These are phyloP conservation scores for Zygaena filipendulae DNA, from an alignment of 2,888 invertebrate species.

Conservation along the genomic window DNA sequence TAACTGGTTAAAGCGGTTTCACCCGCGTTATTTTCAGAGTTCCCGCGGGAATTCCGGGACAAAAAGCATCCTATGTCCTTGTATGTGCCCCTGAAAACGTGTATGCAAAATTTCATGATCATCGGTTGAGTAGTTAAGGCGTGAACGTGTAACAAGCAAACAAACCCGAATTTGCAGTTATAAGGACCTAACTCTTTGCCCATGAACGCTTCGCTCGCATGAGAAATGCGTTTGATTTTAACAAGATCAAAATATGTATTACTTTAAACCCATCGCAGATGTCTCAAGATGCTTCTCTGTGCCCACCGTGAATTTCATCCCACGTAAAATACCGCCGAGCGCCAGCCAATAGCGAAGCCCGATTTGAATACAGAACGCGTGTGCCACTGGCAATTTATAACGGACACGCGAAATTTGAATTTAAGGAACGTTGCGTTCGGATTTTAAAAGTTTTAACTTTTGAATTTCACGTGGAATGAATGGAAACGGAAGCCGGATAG, in stretches of 20 bases:
- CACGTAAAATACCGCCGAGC: constrained; percentile 34
- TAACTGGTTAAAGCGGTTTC: no score
- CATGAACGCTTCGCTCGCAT: neutral
- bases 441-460: constrained; percentile 12
- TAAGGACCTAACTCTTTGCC: no score
- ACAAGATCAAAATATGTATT: constrained; percentile 65
- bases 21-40: no score
- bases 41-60: no score
- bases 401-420: constrained; percentile 56
- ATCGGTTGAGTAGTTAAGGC: no score
- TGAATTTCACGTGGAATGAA: no score
- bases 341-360: constrained; percentile 28
- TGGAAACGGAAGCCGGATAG: no score
- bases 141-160: no score
- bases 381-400: constrained; percentile 59
- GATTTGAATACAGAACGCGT: constrained; percentile 67
- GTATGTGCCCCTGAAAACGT: no score
- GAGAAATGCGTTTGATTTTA: constrained; percentile 58
- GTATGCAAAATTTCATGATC: no score
- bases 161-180: no score
- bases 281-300: constrained; percentile 45
- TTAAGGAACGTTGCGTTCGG: constrained; percentile 22
- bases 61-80: no score
- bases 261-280: constrained; percentile 67
- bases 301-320: constrained; percentile 34